phyloP scores from a whole-genome alignment of 1,140 invertebrate genomes.

The Neodiprion pinetum region DNA sequence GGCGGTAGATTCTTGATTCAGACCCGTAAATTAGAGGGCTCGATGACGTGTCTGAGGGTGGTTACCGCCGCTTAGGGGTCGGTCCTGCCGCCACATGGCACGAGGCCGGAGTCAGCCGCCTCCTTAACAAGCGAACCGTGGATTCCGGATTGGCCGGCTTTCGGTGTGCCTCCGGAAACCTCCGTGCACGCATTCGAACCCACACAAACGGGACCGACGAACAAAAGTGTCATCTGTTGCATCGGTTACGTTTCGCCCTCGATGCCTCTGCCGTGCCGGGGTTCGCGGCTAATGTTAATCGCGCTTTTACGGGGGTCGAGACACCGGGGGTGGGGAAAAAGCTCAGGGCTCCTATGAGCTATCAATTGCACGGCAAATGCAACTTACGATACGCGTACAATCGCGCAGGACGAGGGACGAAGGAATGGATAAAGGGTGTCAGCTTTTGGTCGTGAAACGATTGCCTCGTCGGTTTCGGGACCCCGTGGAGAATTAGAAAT shows the following conservation, averaged over 20 bases:
- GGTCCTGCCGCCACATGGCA: constrained; percentile 50
- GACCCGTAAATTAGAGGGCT: constrained; percentile 47
- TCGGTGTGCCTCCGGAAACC: not conserved
- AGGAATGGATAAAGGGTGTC: no score
- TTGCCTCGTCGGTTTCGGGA: no score
- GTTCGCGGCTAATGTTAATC: not conserved
- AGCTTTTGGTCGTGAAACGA: no score
- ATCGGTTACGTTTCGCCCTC: constrained; percentile 49
- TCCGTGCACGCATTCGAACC: no score
- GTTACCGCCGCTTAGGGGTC: constrained; percentile 35
- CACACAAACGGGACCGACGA: constrained; percentile 36
- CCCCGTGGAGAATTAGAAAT: no score
- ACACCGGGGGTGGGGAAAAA: no score
- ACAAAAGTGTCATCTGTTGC: constrained; percentile 58
- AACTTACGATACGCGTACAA: no score
- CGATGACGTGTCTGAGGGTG: constrained; percentile 48
- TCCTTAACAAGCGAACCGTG: constrained; percentile 25
- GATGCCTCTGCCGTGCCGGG: constrained; percentile 30
- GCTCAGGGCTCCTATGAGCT: no score
- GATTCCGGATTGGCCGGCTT: not conserved
- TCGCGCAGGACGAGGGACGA: no score
- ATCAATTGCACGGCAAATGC: no score
- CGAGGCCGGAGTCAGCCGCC: constrained; percentile 32
- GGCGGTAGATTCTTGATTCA: constrained; percentile 1
- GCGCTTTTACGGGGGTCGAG: not conserved